Evolutionary conservation across 2,888 invertebrate genomes (phyloP), one percentile per base, ranked within the genome.

Genomic region (Drosophila dives): DNA sequence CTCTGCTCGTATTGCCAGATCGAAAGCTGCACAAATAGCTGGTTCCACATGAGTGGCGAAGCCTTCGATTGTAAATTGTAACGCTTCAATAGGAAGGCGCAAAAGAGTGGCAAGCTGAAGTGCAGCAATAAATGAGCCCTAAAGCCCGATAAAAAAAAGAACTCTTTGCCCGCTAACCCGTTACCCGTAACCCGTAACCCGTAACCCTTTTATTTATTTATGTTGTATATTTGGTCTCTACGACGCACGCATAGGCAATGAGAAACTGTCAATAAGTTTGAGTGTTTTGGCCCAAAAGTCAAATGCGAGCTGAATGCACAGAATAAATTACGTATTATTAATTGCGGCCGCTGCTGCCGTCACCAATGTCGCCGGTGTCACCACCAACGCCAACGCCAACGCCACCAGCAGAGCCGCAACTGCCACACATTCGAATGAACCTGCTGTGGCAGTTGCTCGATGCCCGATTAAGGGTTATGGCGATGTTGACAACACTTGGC

Each of bases 241-340:
- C 42, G 32, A 40, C 72, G 76, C 80, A 76, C 76, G 72, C 71
- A 67, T 42, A 59, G 62, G 61, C 73, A 55, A 55, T 45, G 66
- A 54, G 49, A 50, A 54, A 73, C 72, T 82, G 80, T 86, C 86
- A 83, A 86, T 83, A 80, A 83, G 81, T 81, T 75, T 74, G 71
- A 77, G 86, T 83, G 77, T 85, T 79, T 80, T 74, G 83, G 77
- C 76, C 76, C 59, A 71, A 75, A 72, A 88, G 88, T 80, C 76
- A 81, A 86, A 83, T 74, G 67, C 45, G 49, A 73, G 71, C 72
- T 64, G 77, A 81, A 81, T 77, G 81, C 77, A 60, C 68, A 76
- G 72, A 82, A 89, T 90, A 90, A 90, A 85, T 86, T 81, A 86
- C 75, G 78, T 79, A 82, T 88, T 89, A 89, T 90, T 89, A 89